These are phyloP conservation scores for Raja brachyura DNA, from an alignment of 2,113 vertebrate genomes.

Conservation along the genomic window DNA sequence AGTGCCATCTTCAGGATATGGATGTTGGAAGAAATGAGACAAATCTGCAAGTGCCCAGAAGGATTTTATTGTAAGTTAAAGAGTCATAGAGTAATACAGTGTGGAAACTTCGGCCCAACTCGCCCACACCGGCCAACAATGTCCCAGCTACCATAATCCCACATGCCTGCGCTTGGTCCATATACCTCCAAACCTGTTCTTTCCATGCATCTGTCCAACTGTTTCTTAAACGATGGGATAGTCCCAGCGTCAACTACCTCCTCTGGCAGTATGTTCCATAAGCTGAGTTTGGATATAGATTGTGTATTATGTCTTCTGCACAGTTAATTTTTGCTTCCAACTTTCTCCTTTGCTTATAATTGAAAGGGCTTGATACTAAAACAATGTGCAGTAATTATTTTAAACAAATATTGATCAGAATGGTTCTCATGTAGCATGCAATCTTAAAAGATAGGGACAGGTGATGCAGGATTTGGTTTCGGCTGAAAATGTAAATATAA, in stretches of 20 bases:
- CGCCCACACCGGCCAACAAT: no score
- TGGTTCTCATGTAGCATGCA: not conserved
- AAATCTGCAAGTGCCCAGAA: not conserved
- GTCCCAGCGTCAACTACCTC: no score
- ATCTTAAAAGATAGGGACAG: not conserved
- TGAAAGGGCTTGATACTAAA: not conserved
- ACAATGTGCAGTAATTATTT: not conserved
- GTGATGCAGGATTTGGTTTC: not conserved
- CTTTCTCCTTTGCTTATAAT: not conserved
- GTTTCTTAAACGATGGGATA: no score
- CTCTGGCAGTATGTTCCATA: no score
- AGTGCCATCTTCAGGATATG: slow-evolving; percentile 2
- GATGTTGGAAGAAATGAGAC: not conserved
- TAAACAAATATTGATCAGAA: not conserved
- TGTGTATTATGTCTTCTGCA: not conserved
- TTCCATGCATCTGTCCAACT: no score
- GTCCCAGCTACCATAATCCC: no score
- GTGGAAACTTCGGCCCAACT: no score
- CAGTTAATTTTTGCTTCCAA: no score
- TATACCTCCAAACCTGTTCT: no score
- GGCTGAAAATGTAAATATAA: not conserved
- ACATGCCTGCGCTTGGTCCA: no score
- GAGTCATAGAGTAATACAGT: not conserved
- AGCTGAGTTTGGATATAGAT: not conserved
- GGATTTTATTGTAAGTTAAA: not conserved